phyloP scores from a whole-genome alignment of 2,888 invertebrate genomes.

The Synergus laeviventris region DNA sequence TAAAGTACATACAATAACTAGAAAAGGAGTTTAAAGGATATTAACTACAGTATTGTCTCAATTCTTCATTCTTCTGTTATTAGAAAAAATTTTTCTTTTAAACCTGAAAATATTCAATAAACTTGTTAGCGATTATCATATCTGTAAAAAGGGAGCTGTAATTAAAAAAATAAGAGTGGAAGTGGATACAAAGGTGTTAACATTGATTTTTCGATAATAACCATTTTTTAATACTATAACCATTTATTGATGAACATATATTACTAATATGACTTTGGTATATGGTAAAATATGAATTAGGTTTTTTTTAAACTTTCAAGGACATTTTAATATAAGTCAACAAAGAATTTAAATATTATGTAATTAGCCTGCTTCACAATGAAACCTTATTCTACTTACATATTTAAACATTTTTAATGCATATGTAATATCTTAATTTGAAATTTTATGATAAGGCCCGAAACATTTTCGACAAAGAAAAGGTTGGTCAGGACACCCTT shows the following conservation, averaged over 20 bases:
- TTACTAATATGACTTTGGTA: not conserved
- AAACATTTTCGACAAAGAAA: constrained; percentile 36
- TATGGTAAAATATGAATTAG: not conserved
- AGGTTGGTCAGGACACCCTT: constrained; percentile 23
- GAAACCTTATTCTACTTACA: not conserved
- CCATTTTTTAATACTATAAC: not conserved
- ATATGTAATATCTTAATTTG: not conserved
- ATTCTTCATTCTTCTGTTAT: not conserved
- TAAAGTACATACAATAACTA: not conserved
- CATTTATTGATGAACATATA: not conserved
- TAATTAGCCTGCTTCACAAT: not conserved
- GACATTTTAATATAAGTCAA: not conserved
- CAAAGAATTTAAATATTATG: not conserved
- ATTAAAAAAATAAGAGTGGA: not conserved
- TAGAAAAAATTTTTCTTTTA: not conserved
- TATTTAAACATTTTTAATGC: not conserved
- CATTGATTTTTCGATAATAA: not conserved
- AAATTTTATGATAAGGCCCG: constrained; percentile 31
- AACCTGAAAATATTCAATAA: not conserved
- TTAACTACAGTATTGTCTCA: not conserved
- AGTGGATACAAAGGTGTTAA: not conserved
- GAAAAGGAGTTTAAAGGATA: not conserved
- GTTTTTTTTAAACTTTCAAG: not conserved
- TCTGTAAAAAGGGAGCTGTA: not conserved
- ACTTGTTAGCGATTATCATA: not conserved